phyloP scores from a whole-genome alignment of 2,888 invertebrate species.

The Kryphioiulus occultus region DNA sequence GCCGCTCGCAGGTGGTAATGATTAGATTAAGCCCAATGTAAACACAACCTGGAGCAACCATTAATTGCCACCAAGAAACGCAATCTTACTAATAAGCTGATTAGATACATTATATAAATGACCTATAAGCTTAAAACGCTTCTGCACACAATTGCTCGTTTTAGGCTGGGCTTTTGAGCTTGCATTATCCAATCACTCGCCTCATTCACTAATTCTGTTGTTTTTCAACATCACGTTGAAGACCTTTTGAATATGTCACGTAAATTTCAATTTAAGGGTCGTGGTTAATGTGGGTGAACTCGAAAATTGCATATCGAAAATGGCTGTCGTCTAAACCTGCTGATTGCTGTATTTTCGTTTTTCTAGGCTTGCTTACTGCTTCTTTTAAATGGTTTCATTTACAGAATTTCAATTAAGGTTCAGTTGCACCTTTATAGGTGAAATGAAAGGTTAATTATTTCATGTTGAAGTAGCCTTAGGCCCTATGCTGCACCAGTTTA shows the following conservation, averaged over 20 bases:
- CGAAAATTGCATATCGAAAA: background rate
- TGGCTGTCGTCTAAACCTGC: background rate
- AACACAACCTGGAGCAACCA: background rate
- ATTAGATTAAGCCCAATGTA: constrained; percentile 1
- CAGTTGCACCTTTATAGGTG: too few relatives aligned
- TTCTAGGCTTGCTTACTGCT: too few relatives aligned
- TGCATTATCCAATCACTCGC: background rate
- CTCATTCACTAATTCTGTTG: background rate
- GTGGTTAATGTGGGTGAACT: background rate
- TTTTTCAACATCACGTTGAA: background rate
- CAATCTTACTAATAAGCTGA: constrained; percentile 17
- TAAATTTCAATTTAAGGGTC: background rate
- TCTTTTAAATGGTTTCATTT: too few relatives aligned
- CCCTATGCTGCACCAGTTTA: too few relatives aligned
- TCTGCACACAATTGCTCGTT: background rate
- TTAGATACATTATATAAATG: background rate
- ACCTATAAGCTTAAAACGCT: background rate
- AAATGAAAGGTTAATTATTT: too few relatives aligned
- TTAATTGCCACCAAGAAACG: background rate
- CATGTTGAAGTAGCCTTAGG: too few relatives aligned
- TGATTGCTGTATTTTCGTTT: too few relatives aligned
- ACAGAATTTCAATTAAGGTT: too few relatives aligned
- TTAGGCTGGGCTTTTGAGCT: background rate
- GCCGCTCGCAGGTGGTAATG: background rate
- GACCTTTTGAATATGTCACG: constrained; percentile 13